These are phyloP conservation scores for Antrozous pallidus DNA, from an alignment of 2,797 vertebrate genomes.

Conservation along the genomic window DNA sequence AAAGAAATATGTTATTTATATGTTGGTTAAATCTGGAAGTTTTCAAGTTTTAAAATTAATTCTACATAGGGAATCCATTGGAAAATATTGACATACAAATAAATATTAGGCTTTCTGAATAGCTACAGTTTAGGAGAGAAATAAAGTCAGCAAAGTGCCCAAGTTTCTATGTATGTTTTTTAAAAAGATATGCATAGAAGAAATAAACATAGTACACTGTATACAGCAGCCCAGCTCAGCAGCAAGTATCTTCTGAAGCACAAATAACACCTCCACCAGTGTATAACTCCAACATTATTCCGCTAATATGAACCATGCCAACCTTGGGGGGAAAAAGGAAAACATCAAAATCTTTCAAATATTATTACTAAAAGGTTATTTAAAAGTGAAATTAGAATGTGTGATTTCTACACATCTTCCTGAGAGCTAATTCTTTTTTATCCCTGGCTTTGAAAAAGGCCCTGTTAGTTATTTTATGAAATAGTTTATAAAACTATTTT, in stretches of 20 bases:
- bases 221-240: constrained; percentile 81
- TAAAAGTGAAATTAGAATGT: background rate
- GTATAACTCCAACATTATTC: constrained; percentile 71
- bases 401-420: background rate
- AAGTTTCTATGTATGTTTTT: constrained; percentile 68
- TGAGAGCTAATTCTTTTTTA: background rate
- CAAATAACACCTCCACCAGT: constrained; percentile 71
- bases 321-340: constrained; percentile 64
- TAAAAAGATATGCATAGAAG: constrained; percentile 60
- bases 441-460: background rate
- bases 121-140: constrained; percentile 75
- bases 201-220: constrained; percentile 54
- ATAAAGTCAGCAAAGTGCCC: constrained; percentile 77
- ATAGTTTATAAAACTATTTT: background rate
- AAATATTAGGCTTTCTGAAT: constrained; percentile 83
- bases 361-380: background rate
- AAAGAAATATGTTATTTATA: constrained; percentile 77
- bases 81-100: constrained; percentile 83
- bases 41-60: constrained; percentile 85
- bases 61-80: constrained; percentile 76
- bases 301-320: constrained; percentile 56
- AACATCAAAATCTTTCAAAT: constrained; percentile 30
- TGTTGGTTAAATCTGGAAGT: constrained; percentile 75
- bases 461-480: background rate
- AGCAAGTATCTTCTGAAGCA: constrained; percentile 81